Base-by-base conservation (phyloP, 2,797 vertebrate genomes). In the Lepus oiostolus region DNA sequence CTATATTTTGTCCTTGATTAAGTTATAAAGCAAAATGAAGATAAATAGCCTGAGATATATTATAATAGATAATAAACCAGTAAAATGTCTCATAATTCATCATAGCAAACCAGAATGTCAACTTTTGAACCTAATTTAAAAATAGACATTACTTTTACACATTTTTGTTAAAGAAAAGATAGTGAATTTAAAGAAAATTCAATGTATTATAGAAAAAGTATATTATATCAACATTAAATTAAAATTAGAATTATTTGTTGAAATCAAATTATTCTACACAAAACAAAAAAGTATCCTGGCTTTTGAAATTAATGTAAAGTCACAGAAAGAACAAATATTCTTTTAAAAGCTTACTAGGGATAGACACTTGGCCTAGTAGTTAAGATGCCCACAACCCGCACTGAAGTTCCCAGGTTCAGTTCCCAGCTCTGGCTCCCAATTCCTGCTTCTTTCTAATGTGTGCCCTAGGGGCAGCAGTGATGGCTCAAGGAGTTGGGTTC, bases 1-100 rank as follows among this genome's bases (percentile, higher is more conserved):
- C 42, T 89, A 28, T 35, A 68, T 70, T 89, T 86, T 93, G 81
- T 89, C 52, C 85, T 70, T 86, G 81, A 91, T 88, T 86, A 79
- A 83, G 17, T 93, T 70, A 86, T 38, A 60, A 26, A 93, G 60
- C 24, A 38, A 58, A 93, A 83, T 91, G 75, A 95, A 71, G 85
- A 86, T 79, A 89, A 95, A 93, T 79, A 76, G 5, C 50, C 63
- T 22, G 9, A 4, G 4, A 1, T 10, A 24, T 28, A 71, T 71
- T 54, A 32, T 74, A 86, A 76, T 70, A 82, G 21, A 35, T 83
- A 87, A n/a, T 82, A 67, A 83, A 16, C 26, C 50, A 63, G 35
- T n/a, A 67, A 81, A 54, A 62, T 52, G 21, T 67, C 47, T 47
- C 26, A 62, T 67, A 90, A 90, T 72, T 84, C 54, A 81, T 67